Evolutionary conservation across 2,888 invertebrate species (phyloP).

Genomic region (Tipula confusa): DNA sequence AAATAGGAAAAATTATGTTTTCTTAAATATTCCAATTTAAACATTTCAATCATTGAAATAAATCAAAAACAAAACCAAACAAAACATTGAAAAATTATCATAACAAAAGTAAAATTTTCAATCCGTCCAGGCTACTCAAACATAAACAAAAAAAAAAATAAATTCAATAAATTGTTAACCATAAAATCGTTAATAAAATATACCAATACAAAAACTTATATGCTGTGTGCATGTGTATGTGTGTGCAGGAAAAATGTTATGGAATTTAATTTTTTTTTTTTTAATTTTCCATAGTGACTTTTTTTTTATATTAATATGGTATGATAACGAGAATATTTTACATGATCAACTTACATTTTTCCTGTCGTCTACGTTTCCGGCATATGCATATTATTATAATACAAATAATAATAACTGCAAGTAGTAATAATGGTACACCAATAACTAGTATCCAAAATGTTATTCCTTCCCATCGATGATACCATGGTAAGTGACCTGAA

Average conservation of each 20-base stretch:
- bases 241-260: not conserved
- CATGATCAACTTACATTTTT: conserved; percentile 48
- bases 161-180: not conserved
- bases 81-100: not conserved
- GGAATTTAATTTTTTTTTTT: conserved; percentile 27
- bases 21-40: not conserved
- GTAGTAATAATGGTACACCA: conserved; percentile 62
- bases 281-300: not conserved
- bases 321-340: not conserved
- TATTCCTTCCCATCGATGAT: conserved; percentile 71
- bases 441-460: conserved; percentile 71
- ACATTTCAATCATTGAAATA: not conserved
- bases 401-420: conserved; percentile 73
- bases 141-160: no score
- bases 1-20: not conserved
- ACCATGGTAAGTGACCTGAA: conserved; percentile 75
- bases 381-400: conserved; percentile 83
- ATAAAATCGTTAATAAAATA: not conserved
- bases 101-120: not conserved
- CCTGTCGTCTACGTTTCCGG: conserved; percentile 64
- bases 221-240: not conserved
- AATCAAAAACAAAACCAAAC: not conserved
- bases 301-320: not conserved
- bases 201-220: not conserved
- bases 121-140: not conserved